Percentiles rank a stretch among this genome's conserved stretches.
Evolutionary conservation across 2,113 vertebrate genomes (phyloP).

Genomic region (Ageneiosus marmoratus): DNA sequence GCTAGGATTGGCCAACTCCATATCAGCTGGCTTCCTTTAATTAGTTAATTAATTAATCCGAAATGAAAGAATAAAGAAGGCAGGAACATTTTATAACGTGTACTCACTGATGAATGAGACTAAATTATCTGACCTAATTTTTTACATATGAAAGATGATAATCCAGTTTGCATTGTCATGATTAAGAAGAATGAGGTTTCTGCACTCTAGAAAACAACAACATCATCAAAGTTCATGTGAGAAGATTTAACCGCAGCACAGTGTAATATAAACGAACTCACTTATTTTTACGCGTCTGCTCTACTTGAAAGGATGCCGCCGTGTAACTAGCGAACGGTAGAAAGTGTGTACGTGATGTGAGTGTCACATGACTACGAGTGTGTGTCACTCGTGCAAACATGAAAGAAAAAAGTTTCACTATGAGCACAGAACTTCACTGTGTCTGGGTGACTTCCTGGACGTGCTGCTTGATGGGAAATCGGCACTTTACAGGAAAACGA

Average conservation of each 20-base stretch:
- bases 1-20: neutral
- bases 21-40: neutral
- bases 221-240: too few species aligned
- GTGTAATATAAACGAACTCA: too few species aligned
- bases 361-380: neutral
- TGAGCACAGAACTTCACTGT: neutral
- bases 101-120: too few species aligned
- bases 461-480: neutral
- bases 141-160: too few species aligned
- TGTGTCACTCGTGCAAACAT: neutral
- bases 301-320: too few species aligned
- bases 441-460: slow-evolving; percentile 11
- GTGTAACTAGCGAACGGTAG: neutral
- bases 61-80: neutral
- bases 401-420: neutral
- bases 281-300: too few species aligned
- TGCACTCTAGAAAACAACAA: too few species aligned
- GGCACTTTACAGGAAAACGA: neutral
- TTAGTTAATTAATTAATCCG: too few species aligned
- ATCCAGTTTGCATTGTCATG: too few species aligned
- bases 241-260: too few species aligned
- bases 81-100: neutral
- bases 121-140: neutral
- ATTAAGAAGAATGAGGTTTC: too few species aligned
- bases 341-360: too few species aligned